phyloP scores from a whole-genome alignment of 2,113 vertebrate genomes.

The Lichenostomus cassidix region DNA sequence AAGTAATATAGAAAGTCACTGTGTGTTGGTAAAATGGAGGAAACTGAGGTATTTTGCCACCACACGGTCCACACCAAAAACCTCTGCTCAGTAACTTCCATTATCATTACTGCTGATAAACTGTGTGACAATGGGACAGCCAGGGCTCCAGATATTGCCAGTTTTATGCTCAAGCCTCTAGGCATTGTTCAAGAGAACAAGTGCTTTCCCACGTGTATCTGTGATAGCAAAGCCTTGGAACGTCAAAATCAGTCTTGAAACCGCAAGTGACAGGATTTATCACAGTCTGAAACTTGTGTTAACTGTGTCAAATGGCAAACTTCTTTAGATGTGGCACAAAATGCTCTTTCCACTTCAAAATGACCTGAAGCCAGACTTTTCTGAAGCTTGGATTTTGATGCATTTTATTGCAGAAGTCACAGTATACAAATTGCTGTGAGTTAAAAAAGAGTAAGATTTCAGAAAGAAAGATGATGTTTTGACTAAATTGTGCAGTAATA shows the following conservation, averaged over 20 bases:
- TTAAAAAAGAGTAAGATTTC: neutral
- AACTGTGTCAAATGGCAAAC: neutral
- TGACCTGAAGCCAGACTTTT: neutral
- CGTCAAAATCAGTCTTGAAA: neutral
- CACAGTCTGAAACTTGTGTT: neutral
- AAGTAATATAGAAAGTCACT: neutral
- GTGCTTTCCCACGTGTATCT: accelerated
- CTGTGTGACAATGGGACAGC: neutral
- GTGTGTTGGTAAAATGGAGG: neutral
- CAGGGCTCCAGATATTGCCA: neutral
- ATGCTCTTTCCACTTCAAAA: neutral
- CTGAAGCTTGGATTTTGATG: neutral
- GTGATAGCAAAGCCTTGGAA: neutral
- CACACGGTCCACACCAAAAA: neutral
- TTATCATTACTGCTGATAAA: neutral
- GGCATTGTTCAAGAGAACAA: neutral
- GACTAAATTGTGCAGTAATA: neutral
- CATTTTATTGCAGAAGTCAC: neutral
- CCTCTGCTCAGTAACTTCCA: neutral
- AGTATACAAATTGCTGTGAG: neutral
- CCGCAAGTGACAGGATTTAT: neutral
- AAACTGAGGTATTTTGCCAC: neutral
- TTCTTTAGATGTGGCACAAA: neutral
- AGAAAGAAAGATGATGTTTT: neutral
- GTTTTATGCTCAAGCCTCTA: neutral